Percentiles rank a stretch among this genome's conserved stretches.
Evolutionary conservation across 2,797 vertebrate genomes (phyloP).

Genomic region (Parotocinclus haroldoi): DNA sequence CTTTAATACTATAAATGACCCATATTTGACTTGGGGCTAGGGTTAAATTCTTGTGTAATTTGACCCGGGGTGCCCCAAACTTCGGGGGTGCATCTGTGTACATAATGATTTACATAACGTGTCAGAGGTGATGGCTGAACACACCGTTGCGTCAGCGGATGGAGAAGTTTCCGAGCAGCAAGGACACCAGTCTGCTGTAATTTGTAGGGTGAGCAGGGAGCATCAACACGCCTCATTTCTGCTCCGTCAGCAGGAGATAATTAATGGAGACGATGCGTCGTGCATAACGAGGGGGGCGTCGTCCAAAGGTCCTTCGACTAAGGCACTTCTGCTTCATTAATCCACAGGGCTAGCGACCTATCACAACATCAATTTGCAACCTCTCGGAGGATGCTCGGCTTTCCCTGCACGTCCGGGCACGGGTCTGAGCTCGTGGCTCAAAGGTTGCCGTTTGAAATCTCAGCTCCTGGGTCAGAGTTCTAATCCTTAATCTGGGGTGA

Average conservation of each 20-base stretch:
- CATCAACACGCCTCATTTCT: neutral
- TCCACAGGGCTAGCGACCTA: slow-evolving; percentile 19
- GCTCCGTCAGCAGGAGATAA: slow-evolving; percentile 14
- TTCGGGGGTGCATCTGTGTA: too few species aligned
- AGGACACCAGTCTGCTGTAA: neutral
- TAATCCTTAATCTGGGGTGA: neutral
- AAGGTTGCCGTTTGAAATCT: slow-evolving; percentile 1
- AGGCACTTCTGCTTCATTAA: slow-evolving; percentile 27
- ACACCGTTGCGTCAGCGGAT: neutral
- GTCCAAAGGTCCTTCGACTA: slow-evolving; percentile 27
- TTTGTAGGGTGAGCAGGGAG: neutral
- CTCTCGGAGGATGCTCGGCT: neutral
- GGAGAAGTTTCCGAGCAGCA: too few species aligned
- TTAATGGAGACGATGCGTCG: slow-evolving; percentile 19
- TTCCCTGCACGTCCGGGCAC: neutral
- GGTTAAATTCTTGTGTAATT: too few species aligned
- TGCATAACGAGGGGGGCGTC: slow-evolving; percentile 28
- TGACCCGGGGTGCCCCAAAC: too few species aligned
- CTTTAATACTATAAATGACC: too few species aligned
- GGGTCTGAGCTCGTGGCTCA: neutral
- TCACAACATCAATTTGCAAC: slow-evolving; percentile 18
- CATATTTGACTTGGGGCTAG: too few species aligned
- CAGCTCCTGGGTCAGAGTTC: neutral
- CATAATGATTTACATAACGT: neutral
- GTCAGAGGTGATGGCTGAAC: too few species aligned